These are phyloP conservation scores for Chrosomus eos DNA, from an alignment of 2,797 vertebrate genomes.

Conservation along the genomic window DNA sequence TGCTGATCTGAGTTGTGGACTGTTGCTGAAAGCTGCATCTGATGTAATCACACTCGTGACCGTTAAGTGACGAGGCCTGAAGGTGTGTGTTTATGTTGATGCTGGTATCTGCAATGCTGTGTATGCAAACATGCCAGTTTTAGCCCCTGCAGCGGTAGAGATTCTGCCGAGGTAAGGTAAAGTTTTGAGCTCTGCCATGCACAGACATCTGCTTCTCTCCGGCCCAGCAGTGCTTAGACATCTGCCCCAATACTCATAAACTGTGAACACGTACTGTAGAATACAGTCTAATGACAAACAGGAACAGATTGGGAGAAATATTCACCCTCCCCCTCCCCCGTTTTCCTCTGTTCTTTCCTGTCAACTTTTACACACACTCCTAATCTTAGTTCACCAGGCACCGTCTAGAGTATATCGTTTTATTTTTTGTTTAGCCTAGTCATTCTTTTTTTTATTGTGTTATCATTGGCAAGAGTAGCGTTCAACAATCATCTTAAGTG, in stretches of 20 bases:
- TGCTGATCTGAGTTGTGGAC: neutral
- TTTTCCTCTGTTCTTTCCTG: constrained; percentile 48
- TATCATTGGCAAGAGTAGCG: constrained; percentile 30
- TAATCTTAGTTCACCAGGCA: constrained; percentile 57
- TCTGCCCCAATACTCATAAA: constrained; percentile 44
- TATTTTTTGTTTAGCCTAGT: constrained; percentile 53
- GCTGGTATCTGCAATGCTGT: constrained; percentile 29
- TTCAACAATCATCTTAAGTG: constrained; percentile 41
- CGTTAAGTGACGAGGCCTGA: neutral
- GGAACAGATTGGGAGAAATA: constrained; percentile 46
- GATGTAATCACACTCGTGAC: constrained; percentile 35
- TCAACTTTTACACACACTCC: constrained; percentile 56
- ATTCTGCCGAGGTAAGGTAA: constrained; percentile 45
- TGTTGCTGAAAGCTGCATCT: neutral
- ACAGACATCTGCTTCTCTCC: constrained; percentile 48
- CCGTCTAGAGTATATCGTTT: constrained; percentile 43
- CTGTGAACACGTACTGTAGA: constrained; percentile 36
- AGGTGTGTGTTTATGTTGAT: constrained; percentile 33
- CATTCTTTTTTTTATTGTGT: constrained; percentile 49
- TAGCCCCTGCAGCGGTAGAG: constrained; percentile 9
- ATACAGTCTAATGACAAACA: constrained; percentile 42
- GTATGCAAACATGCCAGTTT: constrained; percentile 37
- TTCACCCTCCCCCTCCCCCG: constrained; percentile 2
- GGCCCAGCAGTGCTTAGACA: constrained; percentile 39
- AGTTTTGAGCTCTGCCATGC: constrained; percentile 26